These are phyloP conservation scores for Papilio xuthus DNA, from an alignment of 1,140 invertebrate genomes.

Conservation along the genomic window DNA sequence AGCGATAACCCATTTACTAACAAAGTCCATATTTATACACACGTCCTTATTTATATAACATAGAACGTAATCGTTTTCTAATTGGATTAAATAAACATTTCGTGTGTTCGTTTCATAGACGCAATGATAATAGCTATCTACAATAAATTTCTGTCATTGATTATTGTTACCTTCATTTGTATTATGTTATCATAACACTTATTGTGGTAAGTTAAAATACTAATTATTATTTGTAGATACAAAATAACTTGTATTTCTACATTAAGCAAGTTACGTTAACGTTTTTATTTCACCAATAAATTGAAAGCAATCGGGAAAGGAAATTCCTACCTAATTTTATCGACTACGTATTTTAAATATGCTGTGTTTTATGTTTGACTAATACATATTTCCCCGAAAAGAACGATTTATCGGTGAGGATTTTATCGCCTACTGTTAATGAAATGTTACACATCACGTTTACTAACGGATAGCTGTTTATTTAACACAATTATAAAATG, in stretches of 20 bases:
- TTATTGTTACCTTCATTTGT: neutral
- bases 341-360: neutral
- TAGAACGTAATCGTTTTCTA: slow-evolving; percentile 24
- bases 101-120: neutral
- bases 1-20: slow-evolving; percentile 12
- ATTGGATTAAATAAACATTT: slow-evolving; percentile 34
- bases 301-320: neutral
- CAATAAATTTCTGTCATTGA: slow-evolving; percentile 32
- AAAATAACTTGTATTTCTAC: neutral
- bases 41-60: slow-evolving; percentile 8
- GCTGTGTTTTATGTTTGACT: neutral
- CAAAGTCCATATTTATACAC: slow-evolving; percentile 22
- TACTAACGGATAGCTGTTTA: neutral
- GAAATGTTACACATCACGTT: neutral
- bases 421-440: slow-evolving; percentile 10
- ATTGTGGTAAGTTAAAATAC: neutral
- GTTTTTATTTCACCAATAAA: too few relatives aligned
- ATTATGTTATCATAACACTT: slow-evolving; percentile 11
- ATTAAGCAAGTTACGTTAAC: neutral
- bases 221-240: neutral
- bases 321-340: neutral
- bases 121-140: neutral
- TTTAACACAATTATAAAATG: neutral
- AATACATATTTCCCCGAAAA: slow-evolving; percentile 4
- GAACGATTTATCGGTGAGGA: neutral